These are phyloP conservation scores for Sebastiscus albofasciatus DNA, from an alignment of 2,797 vertebrate genomes.

Conservation along the genomic window DNA sequence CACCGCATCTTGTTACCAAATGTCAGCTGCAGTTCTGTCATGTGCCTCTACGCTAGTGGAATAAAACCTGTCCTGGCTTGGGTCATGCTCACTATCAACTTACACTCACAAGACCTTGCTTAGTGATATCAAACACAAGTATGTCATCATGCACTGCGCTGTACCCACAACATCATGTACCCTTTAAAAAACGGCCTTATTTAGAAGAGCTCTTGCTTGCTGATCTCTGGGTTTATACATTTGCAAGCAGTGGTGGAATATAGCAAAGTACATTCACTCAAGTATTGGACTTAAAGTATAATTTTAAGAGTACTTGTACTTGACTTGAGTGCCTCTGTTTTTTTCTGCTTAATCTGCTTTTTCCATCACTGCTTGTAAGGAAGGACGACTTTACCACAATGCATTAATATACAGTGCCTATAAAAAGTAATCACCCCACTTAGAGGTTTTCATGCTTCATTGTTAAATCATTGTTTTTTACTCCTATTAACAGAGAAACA, in stretches of 20 bases:
- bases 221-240: neutral
- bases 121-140: slow-evolving; percentile 22
- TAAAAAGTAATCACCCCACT: neutral
- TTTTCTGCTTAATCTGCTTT: neutral
- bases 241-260: neutral
- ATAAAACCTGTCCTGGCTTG: neutral
- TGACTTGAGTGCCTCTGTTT: neutral
- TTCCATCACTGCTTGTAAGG: neutral
- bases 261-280: neutral
- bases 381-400: neutral
- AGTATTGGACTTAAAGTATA: neutral
- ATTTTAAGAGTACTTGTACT: neutral
- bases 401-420: neutral
- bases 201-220: slow-evolving; percentile 1
- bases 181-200: slow-evolving; percentile 22
- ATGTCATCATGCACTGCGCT: slow-evolving; percentile 12
- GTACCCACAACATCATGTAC: neutral
- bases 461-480: neutral
- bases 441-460: neutral
- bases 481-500: neutral
- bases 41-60: slow-evolving; percentile 15
- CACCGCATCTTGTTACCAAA: neutral
- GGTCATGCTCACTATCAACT: slow-evolving; percentile 36
- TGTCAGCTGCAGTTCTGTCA: slow-evolving; percentile 24
- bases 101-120: slow-evolving; percentile 52